Conservation (phyloP, 2,797 vertebrate genomes). For the Valencia hispanica region DNA sequence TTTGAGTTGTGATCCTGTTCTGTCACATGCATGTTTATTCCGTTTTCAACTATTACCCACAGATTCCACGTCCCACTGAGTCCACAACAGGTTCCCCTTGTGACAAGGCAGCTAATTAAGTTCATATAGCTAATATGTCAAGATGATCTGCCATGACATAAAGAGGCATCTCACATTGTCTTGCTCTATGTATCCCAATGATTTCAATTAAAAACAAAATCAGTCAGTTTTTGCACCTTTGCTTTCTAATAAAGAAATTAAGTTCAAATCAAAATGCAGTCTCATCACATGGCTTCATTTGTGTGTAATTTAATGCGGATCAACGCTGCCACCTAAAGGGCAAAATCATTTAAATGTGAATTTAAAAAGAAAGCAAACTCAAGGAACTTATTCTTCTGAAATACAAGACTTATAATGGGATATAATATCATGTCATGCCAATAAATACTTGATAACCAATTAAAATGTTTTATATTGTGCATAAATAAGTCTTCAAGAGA, state of each 20-base stretch:
- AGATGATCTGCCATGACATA: neutral
- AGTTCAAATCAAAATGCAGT: neutral
- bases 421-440: neutral
- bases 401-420: neutral
- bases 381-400: neutral
- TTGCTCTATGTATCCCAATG: neutral
- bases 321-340: constrained; percentile 62
- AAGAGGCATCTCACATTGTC: neutral
- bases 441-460: neutral
- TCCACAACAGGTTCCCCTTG: constrained; percentile 40
- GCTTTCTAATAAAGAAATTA: constrained; percentile 30
- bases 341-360: neutral
- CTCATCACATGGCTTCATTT: neutral
- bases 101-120: constrained; percentile 32
- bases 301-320: neutral
- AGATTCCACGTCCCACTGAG: constrained; percentile 64
- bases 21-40: neutral
- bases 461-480: neutral
- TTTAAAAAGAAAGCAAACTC: neutral
- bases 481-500: neutral
- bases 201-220: neutral
- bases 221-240: neutral
- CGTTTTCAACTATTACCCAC: neutral
- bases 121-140: neutral
- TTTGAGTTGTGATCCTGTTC: neutral